Evolutionary conservation across 2,888 invertebrate species (phyloP), one percentile per base, ranked within the genome.

Genomic region (Gastrophysa polygoni): DNA sequence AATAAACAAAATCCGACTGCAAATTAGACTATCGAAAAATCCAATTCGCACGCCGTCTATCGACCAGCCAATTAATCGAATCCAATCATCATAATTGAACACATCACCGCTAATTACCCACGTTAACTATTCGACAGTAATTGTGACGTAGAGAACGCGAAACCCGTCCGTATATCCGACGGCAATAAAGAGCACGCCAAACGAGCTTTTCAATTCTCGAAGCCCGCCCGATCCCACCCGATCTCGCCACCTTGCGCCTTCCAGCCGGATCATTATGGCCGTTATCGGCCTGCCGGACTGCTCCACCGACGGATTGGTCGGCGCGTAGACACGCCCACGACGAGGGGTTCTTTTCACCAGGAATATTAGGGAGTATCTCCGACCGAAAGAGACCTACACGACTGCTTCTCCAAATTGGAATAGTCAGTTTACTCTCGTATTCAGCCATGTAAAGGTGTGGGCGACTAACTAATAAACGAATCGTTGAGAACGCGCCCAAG

Each of bases 241-340:
- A 55, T 38, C 20, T 48, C 44, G 46, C 28, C 44, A 32, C 32
- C 24, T 52, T 28, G 63, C 69, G 21, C 68, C 66, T 60, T 66
- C 59, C 54, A 64, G 56, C 67, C 67, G 66, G 63, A 70, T 65
- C 52, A 48, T 58, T 64, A 69, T 54, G 69, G 83, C 82, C 83
- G 83, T 82, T 76, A 83, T 82, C 82, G 80, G 71, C 80, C 65
- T 43, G 50, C 47, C n/a, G 20, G 8, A 38, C 47, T 84, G 83
- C 83, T 83, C 82, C 83, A 83, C 83, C 82, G 83, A 84, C 84
- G 84, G 83, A 87, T 87, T 87, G 87, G 87, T 85, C 83, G 84
- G 83, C 84, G 83, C 82, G 81, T 81, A 82, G 83, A 82, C 80
- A 82, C 83, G 78, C 79, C 80, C 69, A 60, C 58, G 69, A 71